Evolutionary conservation across 2,113 vertebrate genomes (phyloP).

Genomic region (Ceuthmochares aereus): DNA sequence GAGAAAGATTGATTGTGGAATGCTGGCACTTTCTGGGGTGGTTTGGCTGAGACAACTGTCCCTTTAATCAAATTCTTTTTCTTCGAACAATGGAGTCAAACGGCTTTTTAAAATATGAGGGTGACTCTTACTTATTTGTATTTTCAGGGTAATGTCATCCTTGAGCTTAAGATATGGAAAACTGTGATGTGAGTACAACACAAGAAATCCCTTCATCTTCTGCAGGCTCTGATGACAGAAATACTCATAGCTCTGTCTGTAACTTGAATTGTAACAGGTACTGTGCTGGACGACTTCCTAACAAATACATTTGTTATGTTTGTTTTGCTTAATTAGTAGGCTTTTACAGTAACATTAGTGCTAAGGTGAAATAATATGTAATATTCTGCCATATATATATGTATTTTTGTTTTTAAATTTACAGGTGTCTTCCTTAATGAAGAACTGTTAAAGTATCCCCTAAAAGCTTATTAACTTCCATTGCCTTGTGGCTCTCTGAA

Average conservation of each 20-base stretch:
- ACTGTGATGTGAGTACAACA: conserved; percentile 60
- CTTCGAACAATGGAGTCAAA: conserved; percentile 68
- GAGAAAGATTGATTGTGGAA: neutral
- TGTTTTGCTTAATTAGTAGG: neutral
- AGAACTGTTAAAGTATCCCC: neutral
- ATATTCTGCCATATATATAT: neutral
- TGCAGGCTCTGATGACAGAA: conserved; percentile 60
- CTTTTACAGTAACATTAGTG: neutral
- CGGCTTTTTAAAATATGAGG: conserved; percentile 43
- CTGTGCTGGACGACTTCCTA: neutral
- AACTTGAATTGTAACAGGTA: conserved; percentile 70
- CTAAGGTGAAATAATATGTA: neutral
- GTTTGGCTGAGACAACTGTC: neutral
- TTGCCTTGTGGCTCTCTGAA: neutral
- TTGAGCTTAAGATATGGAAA: conserved; percentile 79
- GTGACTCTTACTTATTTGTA: conserved; percentile 71
- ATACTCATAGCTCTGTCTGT: conserved; percentile 21
- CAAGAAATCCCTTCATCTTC: conserved; percentile 66
- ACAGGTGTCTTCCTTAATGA: neutral
- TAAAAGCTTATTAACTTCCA: neutral
- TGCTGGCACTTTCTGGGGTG: neutral
- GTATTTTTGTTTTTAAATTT: neutral
- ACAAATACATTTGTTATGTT: neutral
- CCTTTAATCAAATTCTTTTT: conserved; percentile 73
- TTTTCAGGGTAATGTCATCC: conserved; percentile 78